These are phyloP conservation scores for Ceratosolen fusciceps DNA, from an alignment of 1,140 invertebrate species.

Conservation along the genomic window DNA sequence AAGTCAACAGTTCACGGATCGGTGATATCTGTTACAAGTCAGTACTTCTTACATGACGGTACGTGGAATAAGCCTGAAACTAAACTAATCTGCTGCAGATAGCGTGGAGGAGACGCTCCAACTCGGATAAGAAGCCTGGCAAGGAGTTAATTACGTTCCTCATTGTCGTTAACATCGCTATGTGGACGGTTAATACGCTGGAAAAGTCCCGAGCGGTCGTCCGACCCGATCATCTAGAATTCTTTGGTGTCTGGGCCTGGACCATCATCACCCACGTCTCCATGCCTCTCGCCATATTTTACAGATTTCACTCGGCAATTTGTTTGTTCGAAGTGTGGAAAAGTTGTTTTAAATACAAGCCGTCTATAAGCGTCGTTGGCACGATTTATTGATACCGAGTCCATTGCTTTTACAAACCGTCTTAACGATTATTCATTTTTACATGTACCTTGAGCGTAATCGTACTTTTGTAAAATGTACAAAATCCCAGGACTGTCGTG, in stretches of 20 bases:
- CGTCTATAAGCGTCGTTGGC: slow-evolving; percentile 21
- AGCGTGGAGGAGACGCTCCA: slow-evolving; percentile 81
- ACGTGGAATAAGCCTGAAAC: background rate
- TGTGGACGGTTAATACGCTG: slow-evolving; percentile 89
- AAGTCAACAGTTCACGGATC: too few relatives aligned
- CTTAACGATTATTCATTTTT: too few relatives aligned
- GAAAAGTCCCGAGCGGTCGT: slow-evolving; percentile 88
- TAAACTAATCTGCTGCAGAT: slow-evolving; percentile 72
- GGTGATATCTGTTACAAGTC: too few relatives aligned
- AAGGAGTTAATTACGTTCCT: slow-evolving; percentile 88
- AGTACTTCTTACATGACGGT: too few relatives aligned
- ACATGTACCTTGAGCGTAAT: too few relatives aligned
- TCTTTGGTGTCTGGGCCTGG: slow-evolving; percentile 89
- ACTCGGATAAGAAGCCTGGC: slow-evolving; percentile 81
- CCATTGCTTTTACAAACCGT: background rate
- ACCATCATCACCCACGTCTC: slow-evolving; percentile 89
- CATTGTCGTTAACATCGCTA: slow-evolving; percentile 86
- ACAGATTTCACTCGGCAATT: slow-evolving; percentile 85
- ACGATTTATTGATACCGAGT: background rate
- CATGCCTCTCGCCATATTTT: slow-evolving; percentile 89
- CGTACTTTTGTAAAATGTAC: too few relatives aligned
- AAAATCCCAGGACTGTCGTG: too few relatives aligned
- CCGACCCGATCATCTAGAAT: slow-evolving; percentile 82
- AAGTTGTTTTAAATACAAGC: slow-evolving; percentile 73
- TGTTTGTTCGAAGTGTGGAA: slow-evolving; percentile 89